Percentiles rank a stretch among this genome's conserved stretches.
These are phyloP conservation scores for Sthenelais limicola DNA, from an alignment of 2,888 invertebrate species.

Conservation along the genomic window DNA sequence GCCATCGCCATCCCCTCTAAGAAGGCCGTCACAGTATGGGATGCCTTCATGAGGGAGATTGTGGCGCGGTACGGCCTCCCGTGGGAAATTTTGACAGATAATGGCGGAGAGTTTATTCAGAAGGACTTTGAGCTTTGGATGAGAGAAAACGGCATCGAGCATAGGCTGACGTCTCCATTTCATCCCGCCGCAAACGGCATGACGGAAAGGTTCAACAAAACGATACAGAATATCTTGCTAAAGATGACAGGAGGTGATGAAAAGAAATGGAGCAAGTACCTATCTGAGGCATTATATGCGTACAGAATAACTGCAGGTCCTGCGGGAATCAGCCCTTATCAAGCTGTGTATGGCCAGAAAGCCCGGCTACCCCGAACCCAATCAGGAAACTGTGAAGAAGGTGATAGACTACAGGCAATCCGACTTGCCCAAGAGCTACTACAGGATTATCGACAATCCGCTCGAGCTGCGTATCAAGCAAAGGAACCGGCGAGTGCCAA, in stretches of 20 bases:
- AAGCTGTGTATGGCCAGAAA: no score
- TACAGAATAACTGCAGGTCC: not conserved
- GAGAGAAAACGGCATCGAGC: not conserved
- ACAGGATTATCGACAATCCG: no score
- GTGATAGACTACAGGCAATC: no score
- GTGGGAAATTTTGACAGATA: not conserved
- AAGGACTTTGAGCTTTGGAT: not conserved
- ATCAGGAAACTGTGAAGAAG: no score
- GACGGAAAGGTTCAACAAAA: conserved; percentile 1
- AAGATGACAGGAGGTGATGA: not conserved
- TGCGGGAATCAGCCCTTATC: no score
- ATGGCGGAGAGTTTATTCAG: not conserved
- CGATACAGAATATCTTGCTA: not conserved
- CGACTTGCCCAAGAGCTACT: no score
- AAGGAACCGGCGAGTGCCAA: no score
- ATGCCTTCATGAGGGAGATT: not conserved
- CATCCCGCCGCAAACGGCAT: conserved; percentile 7
- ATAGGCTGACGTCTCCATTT: not conserved
- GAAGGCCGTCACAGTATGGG: not conserved
- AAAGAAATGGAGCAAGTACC: not conserved
- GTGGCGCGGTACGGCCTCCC: not conserved
- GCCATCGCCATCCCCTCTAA: not conserved
- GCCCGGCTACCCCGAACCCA: no score
- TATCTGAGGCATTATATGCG: not conserved
- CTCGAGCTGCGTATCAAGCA: no score